phyloP scores from a whole-genome alignment of 1,140 invertebrate genomes.

The Leguminivora glycinivorella region DNA sequence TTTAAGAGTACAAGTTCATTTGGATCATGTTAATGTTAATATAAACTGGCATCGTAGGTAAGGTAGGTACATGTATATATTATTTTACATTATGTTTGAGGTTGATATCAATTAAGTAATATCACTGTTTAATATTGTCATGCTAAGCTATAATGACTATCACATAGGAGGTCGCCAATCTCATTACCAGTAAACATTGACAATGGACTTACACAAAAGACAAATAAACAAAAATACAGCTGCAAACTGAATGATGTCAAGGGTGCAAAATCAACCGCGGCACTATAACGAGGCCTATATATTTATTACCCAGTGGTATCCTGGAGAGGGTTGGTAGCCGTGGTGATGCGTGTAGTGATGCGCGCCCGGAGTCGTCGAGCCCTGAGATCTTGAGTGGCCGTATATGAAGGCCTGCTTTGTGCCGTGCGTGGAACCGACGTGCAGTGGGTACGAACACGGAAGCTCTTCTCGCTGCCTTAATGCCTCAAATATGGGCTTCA shows the following conservation, averaged over 20 bases:
- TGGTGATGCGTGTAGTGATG: constrained; percentile 75
- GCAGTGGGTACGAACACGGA: constrained; percentile 91
- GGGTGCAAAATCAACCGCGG: constrained; percentile 56
- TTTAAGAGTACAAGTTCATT: neutral
- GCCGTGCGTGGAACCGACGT: constrained; percentile 84
- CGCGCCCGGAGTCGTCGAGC: constrained; percentile 68
- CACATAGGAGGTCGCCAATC: constrained; percentile 20
- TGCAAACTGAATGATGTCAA: constrained; percentile 39
- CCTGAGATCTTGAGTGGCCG: constrained; percentile 76
- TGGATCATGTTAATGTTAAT: neutral
- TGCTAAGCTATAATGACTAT: constrained; percentile 16
- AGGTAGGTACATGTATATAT: neutral
- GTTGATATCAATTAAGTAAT: constrained; percentile 32
- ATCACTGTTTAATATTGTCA: constrained; percentile 22
- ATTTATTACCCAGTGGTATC: constrained; percentile 79
- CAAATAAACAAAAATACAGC: constrained; percentile 50
- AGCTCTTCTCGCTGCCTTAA: constrained; percentile 92
- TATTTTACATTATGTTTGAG: neutral
- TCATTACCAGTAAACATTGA: constrained; percentile 22
- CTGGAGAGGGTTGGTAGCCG: constrained; percentile 72
- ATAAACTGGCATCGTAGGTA: neutral
- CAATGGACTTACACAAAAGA: constrained; percentile 54
- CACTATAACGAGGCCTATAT: constrained; percentile 64
- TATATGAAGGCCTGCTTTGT: constrained; percentile 80
- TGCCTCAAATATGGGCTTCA: constrained; percentile 96